Evolutionary conservation across 1,140 invertebrate genomes (phyloP).

Genomic region (Bemisia tabaci): DNA sequence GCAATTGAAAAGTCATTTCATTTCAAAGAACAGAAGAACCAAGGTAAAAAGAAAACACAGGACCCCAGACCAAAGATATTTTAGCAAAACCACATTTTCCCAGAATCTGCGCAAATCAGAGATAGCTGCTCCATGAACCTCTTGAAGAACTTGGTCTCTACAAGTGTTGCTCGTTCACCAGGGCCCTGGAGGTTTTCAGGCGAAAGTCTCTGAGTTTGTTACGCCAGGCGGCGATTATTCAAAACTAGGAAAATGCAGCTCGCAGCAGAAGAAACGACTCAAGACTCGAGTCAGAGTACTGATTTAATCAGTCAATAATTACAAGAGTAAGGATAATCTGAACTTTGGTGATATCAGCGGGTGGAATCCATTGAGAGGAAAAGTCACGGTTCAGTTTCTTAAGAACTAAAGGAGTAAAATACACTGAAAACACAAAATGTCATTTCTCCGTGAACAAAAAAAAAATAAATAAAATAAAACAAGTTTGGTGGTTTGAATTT

Average conservation of each 20-base stretch:
- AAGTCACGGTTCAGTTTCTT: neutral
- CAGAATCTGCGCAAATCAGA: neutral
- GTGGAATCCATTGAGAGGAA: neutral
- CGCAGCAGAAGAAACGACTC: neutral
- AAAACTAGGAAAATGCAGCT: neutral
- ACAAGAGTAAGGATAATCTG: neutral
- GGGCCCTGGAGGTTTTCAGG: too few relatives aligned
- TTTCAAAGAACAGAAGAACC: neutral
- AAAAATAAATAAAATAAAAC: too few relatives aligned
- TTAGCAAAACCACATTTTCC: neutral
- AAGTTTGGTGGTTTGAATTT: neutral
- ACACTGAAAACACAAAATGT: neutral
- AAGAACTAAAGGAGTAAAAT: neutral
- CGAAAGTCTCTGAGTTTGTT: too few relatives aligned
- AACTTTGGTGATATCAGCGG: neutral
- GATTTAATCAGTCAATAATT: neutral
- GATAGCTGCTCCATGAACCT: neutral
- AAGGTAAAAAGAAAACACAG: neutral
- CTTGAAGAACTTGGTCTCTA: neutral
- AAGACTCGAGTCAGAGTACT: neutral
- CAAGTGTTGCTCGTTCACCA: too few relatives aligned
- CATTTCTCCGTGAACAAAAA: neutral
- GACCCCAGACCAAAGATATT: neutral
- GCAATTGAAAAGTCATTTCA: neutral
- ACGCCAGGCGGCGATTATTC: neutral